phyloP scores from a whole-genome alignment of 2,888 invertebrate species.

The Neoitamus cyanurus region DNA sequence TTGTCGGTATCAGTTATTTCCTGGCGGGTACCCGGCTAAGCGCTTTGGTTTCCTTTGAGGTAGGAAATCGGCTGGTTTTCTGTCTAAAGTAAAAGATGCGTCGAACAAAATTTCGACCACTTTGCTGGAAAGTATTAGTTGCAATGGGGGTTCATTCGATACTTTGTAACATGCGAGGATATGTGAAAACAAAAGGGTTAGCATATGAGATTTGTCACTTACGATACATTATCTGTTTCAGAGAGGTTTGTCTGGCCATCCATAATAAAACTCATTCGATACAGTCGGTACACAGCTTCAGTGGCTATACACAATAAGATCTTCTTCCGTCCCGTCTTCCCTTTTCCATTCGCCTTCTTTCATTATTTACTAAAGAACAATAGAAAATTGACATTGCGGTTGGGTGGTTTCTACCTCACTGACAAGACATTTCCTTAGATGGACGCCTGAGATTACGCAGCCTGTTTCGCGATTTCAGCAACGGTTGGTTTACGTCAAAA shows the following conservation, averaged over 20 bases:
- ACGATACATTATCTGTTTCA: background rate
- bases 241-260: background rate
- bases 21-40: background rate
- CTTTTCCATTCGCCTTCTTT: background rate
- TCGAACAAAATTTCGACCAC: background rate
- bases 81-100: background rate
- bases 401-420: background rate
- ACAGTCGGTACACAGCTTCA: background rate
- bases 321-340: background rate
- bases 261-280: background rate
- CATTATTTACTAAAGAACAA: conserved; percentile 13
- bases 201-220: background rate
- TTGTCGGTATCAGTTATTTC: background rate
- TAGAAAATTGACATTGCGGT: conserved; percentile 29
- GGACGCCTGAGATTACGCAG: conserved; percentile 12
- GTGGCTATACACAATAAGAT: background rate
- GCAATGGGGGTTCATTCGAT: conserved; percentile 18
- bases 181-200: background rate
- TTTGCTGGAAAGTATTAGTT: conserved; percentile 20
- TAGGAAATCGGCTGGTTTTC: background rate
- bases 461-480: background rate
- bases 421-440: conserved; percentile 21
- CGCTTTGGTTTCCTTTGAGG: background rate
- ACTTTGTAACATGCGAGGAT: background rate
- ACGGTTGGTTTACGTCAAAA: conserved; percentile 13